Base-by-base conservation (phyloP, 2,888 invertebrate species). In the Pseudanteris insignis region DNA sequence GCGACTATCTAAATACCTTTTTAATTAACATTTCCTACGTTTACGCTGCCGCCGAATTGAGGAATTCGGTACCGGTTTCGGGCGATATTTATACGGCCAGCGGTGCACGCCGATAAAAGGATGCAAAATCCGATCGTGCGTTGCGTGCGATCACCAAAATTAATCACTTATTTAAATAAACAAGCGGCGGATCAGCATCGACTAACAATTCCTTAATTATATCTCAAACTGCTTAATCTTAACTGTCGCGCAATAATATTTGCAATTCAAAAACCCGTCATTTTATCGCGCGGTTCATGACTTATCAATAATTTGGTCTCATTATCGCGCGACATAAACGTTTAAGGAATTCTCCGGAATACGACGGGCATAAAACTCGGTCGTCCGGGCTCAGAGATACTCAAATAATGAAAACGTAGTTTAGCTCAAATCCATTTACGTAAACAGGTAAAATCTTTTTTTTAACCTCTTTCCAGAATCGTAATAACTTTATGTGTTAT, bases 11-110 rank as follows among this genome's bases (percentile, higher is more conserved):
- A 41, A 57, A 57, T 57, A 41, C 43, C 48, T 55, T 55, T 54
- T 55, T 55, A 55, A 55, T 55, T 55, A 55, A 55, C 55, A 41
- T 47, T 55, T 54, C n/a, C n/a, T 46, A 38, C 32, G 29, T 21
- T 51, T 33, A 33, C 53, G 24, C 25, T 6, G 36, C 43, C 33
- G 32, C 38, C 54, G n/a, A n/a, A n/a, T n/a, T n/a, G n/a, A n/a
- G 33, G 38, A 46, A 46, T 54, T 41, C 10, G 24, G 44, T 54
- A 46, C 54, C 54, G 46, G 54, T 54, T 54, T 54, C 26, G 9
- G 15, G 13, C 26, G 43, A 54, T 53, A 24, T 46, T 38, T 38
- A 46, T 46, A 43, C 38, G 38, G 25, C 13, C 37, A n/a, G n/a
- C n/a, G n/a, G n/a, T n/a, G n/a, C n/a, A n/a, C 24, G 6, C 14